These are phyloP conservation scores for Polymixis flavicincta DNA, from an alignment of 2,888 invertebrate genomes.

Conservation along the genomic window DNA sequence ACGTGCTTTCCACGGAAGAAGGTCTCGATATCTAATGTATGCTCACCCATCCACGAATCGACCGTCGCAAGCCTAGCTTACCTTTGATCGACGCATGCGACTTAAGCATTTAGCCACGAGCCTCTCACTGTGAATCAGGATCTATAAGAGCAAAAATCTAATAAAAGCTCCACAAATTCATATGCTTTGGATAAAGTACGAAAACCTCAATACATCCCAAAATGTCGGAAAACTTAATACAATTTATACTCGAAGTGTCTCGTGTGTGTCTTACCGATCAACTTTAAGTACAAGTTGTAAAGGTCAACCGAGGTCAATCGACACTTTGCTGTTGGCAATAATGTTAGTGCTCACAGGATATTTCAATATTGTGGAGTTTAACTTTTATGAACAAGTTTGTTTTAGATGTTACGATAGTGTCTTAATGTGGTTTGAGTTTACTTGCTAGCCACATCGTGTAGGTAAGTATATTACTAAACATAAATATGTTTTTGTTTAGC, in stretches of 20 bases:
- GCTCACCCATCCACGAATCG: no score
- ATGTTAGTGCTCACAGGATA: conserved; percentile 21
- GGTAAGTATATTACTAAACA: not conserved
- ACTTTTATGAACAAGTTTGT: conserved; percentile 19
- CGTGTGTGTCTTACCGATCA: no score
- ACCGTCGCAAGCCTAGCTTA: no score
- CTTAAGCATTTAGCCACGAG: no score
- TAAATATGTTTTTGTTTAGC: not conserved
- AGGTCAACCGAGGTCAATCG: conserved; percentile 42
- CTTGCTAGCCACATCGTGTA: not conserved
- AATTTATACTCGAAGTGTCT: conserved; percentile 1
- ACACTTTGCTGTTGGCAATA: conserved; percentile 11
- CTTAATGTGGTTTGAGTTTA: not conserved
- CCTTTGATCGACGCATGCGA: no score
- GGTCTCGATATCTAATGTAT: no score
- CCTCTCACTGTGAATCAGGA: no score
- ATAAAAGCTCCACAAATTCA: not conserved
- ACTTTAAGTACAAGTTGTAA: conserved; percentile 27
- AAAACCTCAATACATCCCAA: not conserved
- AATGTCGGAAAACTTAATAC: not conserved
- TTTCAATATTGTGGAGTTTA: conserved; percentile 35
- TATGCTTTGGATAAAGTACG: not conserved
- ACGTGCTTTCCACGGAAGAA: no score
- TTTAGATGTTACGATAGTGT: not conserved
- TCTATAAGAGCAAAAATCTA: not conserved